Conservation (phyloP, 2,113 vertebrate genomes). For the Barnardius zonarius region DNA sequence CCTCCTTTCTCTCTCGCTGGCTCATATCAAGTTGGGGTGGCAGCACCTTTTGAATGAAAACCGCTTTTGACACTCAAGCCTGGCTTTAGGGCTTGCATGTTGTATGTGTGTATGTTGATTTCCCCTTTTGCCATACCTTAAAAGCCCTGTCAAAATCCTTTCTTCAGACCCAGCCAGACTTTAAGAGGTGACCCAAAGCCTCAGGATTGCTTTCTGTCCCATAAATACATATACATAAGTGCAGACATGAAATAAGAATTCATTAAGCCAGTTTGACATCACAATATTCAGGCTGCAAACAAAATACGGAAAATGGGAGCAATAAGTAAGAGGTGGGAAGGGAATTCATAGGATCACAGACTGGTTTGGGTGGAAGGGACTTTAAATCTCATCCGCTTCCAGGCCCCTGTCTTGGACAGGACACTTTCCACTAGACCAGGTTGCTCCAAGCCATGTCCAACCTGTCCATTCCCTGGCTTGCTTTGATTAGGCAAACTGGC, state of each 20-base stretch:
- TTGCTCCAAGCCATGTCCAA: not conserved
- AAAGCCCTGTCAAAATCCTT: not conserved
- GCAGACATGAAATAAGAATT: not conserved
- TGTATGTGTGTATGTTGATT: not conserved
- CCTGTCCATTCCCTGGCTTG: not conserved
- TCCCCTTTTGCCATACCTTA: not conserved
- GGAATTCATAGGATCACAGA: not conserved
- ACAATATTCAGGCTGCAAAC: not conserved
- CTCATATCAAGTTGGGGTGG: not conserved
- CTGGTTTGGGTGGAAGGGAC: not conserved
- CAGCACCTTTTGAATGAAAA: not conserved
- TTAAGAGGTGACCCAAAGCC: not conserved
- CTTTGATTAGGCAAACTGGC: not conserved
- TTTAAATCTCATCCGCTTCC: not conserved
- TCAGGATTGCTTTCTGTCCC: not conserved
- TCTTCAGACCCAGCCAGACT: not conserved
- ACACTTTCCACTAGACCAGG: not conserved
- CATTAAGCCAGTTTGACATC: not conserved
- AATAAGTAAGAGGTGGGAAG: not conserved
- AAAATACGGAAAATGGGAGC: not conserved
- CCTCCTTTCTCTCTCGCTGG: not conserved
- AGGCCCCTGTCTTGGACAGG: not conserved
- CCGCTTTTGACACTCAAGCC: not conserved
- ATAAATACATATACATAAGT: fast-evolving
- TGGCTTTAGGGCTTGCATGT: not conserved